phyloP scores from a whole-genome alignment of 2,113 vertebrate species.

The Erythrolamprus reginae region DNA sequence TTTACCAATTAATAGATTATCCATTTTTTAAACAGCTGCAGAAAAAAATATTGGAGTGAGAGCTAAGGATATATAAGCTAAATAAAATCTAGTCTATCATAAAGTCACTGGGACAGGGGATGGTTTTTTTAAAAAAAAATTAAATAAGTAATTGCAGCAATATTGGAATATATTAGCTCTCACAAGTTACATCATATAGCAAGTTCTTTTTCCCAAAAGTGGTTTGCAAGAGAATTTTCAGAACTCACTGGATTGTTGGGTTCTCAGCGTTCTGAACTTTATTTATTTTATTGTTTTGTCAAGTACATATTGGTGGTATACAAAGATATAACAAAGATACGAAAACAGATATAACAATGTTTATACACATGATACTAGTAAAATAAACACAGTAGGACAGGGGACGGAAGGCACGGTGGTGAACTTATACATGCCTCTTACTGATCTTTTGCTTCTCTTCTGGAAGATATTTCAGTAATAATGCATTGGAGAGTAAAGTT shows the following conservation, averaged over 20 bases:
- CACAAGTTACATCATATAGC: not conserved
- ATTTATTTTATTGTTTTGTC: too few species aligned
- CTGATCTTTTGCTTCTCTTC: too few species aligned
- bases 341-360: too few species aligned
- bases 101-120: not conserved
- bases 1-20: not conserved
- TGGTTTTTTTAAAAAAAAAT: too few species aligned
- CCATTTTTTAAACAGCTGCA: not conserved
- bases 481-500: not conserved
- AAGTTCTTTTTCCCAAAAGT: not conserved
- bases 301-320: too few species aligned
- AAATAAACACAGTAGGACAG: too few species aligned
- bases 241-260: not conserved
- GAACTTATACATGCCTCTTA: too few species aligned
- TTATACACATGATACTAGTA: too few species aligned
- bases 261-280: not conserved
- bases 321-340: too few species aligned
- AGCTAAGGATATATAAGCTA: not conserved
- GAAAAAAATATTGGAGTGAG: not conserved
- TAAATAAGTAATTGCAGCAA: not conserved
- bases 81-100: not conserved
- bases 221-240: not conserved
- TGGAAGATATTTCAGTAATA: not conserved
- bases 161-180: not conserved
- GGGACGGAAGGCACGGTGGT: too few species aligned